These are phyloP conservation scores for Hirundo rustica DNA, from an alignment of 2,797 vertebrate species.

Conservation along the genomic window DNA sequence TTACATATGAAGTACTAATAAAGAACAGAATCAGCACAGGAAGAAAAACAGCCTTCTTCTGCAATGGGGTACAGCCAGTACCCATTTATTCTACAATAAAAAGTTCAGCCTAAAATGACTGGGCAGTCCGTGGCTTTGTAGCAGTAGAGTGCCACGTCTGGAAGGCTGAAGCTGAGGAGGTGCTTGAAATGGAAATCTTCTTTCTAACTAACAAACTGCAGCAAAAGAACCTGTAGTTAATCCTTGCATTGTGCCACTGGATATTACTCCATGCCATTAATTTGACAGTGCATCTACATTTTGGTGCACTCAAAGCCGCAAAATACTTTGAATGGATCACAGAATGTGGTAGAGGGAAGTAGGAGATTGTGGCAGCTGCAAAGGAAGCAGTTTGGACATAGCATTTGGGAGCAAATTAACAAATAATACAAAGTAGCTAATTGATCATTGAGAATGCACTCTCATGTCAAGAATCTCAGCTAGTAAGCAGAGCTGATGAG, in stretches of 20 bases:
- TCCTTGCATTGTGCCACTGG: background rate
- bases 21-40: background rate
- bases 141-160: background rate
- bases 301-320: background rate
- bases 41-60: background rate
- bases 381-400: background rate
- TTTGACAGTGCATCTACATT: background rate
- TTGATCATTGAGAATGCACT: background rate
- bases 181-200: background rate
- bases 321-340: background rate
- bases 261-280: background rate
- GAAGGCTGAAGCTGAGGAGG: background rate
- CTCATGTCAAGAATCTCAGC: background rate
- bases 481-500: background rate
- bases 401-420: background rate
- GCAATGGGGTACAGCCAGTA: background rate
- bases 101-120: background rate
- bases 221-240: background rate
- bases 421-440: background rate
- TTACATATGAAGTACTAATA: background rate
- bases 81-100: background rate
- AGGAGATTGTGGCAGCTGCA: background rate
- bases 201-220: background rate
- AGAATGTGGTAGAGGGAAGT: background rate
- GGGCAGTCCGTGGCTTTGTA: background rate